A percentile compares a stretch with the other conserved stretches of the same genome.
These are phyloP conservation scores for Pammene fasciana DNA, from an alignment of 2,888 invertebrate genomes.

Conservation along the genomic window DNA sequence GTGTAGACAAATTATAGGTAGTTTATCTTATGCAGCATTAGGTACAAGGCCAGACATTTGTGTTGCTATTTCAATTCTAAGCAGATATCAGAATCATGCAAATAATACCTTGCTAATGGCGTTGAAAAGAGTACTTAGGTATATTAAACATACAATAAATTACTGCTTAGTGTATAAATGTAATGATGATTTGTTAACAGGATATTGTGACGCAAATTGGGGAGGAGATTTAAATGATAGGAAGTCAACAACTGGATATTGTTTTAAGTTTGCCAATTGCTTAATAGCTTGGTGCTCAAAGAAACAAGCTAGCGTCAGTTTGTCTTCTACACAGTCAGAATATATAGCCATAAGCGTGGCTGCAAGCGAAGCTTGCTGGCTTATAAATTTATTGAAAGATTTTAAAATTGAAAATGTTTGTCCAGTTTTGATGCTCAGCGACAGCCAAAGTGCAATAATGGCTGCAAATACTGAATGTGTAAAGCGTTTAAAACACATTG, in stretches of 20 bases:
- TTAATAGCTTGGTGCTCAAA: too few species aligned
- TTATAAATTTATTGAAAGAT: slow-evolving; percentile 1
- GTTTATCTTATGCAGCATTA: too few species aligned
- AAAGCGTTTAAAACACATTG: too few species aligned
- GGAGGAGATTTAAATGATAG: slow-evolving; percentile 36
- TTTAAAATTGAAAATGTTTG: background rate
- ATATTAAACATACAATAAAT: slow-evolving; percentile 39
- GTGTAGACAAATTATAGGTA: too few species aligned
- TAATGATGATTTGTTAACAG: slow-evolving; percentile 1
- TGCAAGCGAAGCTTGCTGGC: slow-evolving; percentile 13
- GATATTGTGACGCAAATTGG: slow-evolving; percentile 41
- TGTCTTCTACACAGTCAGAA: slow-evolving; percentile 2
- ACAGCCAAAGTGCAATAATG: slow-evolving; percentile 14
- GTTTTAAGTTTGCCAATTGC: slow-evolving; percentile 36
- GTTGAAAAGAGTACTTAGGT: slow-evolving; percentile 32
- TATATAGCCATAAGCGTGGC: background rate
- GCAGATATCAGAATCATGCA: slow-evolving; percentile 27
- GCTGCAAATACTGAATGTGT: background rate
- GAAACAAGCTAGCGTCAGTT: background rate
- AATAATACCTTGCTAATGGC: slow-evolving; percentile 8
- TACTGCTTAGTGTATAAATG: slow-evolving; percentile 26
- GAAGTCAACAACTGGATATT: slow-evolving; percentile 42
- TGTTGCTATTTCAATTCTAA: slow-evolving; percentile 38
- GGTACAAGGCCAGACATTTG: slow-evolving; percentile 42
- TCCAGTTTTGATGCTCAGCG: background rate